Conservation (phyloP, 1,140 invertebrate species). For the Drosophila chauvacae region DNA sequence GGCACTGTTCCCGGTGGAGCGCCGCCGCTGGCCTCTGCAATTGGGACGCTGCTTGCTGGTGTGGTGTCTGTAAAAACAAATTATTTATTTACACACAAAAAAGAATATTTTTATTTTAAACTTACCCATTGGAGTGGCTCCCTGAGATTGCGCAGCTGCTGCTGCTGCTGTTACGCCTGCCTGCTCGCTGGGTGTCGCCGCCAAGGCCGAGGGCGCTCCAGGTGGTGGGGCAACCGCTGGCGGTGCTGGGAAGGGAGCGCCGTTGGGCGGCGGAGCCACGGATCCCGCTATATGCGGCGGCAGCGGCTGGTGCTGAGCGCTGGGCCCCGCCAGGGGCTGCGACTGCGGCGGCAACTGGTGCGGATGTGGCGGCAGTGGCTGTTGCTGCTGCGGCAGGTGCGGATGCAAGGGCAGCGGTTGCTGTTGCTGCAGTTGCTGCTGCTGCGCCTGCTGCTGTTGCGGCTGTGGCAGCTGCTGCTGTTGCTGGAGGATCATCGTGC, state of each 20-base stretch:
- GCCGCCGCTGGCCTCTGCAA: constrained; percentile 30
- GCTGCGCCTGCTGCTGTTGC: constrained; percentile 44
- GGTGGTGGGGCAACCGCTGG: constrained; percentile 36
- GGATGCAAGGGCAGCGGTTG: constrained; percentile 54
- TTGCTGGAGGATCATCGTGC: constrained; percentile 53
- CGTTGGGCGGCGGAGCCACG: constrained; percentile 54
- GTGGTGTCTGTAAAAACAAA: constrained; percentile 56
- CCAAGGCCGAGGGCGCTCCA: constrained; percentile 8
- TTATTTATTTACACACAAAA: background rate
- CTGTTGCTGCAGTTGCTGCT: constrained; percentile 48
- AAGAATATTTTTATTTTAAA: background rate
- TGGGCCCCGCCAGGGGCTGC: constrained; percentile 46
- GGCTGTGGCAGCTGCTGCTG: constrained; percentile 32
- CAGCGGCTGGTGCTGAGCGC: constrained; percentile 65
- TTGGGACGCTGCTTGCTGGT: constrained; percentile 58
- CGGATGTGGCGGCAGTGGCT: constrained; percentile 35
- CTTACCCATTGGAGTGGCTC: constrained; percentile 76
- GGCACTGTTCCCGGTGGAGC: constrained; percentile 33
- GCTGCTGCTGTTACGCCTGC: constrained; percentile 24
- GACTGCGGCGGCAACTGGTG: constrained; percentile 48
- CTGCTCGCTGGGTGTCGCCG: constrained; percentile 16
- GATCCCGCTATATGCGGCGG: constrained; percentile 51
- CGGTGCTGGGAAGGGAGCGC: constrained; percentile 54
- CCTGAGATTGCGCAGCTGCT: constrained; percentile 48
- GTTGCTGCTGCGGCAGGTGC: constrained; percentile 44